Conservation (phyloP, 2,888 invertebrate species). For the Melinaea menophilus region DNA sequence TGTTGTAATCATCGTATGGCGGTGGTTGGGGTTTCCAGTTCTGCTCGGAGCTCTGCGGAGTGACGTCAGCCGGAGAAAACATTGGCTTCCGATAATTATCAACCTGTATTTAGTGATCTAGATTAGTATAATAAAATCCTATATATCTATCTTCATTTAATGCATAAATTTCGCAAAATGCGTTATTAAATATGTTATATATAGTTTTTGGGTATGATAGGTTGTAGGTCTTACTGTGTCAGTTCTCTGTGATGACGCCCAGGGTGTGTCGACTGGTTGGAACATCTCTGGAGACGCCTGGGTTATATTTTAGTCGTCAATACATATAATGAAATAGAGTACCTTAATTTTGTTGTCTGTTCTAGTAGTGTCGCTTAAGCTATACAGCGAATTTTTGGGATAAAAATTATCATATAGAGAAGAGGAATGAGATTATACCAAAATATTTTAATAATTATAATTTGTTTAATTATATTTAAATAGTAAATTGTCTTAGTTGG, state of each 20-base stretch:
- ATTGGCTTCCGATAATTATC: constrained; percentile 47
- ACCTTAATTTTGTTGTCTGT: background rate
- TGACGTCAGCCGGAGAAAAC: constrained; percentile 55
- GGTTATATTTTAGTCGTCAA: background rate
- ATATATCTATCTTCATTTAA: too few relatives aligned
- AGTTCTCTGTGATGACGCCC: constrained; percentile 37
- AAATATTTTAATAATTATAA: too few relatives aligned
- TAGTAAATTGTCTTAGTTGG: too few relatives aligned
- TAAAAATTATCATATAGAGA: too few relatives aligned
- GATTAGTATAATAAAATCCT: too few relatives aligned
- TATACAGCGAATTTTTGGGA: too few relatives aligned
- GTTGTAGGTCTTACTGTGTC: constrained; percentile 26
- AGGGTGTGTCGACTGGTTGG: constrained; percentile 45
- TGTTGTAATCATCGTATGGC: constrained; percentile 41
- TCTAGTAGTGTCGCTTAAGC: too few relatives aligned
- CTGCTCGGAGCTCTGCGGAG: constrained; percentile 48
- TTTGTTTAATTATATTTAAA: too few relatives aligned
- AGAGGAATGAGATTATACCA: too few relatives aligned
- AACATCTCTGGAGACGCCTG: constrained; percentile 47
- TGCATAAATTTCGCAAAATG: too few relatives aligned
- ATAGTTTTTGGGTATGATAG: too few relatives aligned
- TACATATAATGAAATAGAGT: constrained; percentile 21
- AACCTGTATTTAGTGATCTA: constrained; percentile 36
- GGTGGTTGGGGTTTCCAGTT: constrained; percentile 42
- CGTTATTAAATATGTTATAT: too few relatives aligned